Evolutionary conservation across 37 sponge, comb jelly and placozoan genomes (phyloP).

Genomic region (Theonella swinhoei): DNA sequence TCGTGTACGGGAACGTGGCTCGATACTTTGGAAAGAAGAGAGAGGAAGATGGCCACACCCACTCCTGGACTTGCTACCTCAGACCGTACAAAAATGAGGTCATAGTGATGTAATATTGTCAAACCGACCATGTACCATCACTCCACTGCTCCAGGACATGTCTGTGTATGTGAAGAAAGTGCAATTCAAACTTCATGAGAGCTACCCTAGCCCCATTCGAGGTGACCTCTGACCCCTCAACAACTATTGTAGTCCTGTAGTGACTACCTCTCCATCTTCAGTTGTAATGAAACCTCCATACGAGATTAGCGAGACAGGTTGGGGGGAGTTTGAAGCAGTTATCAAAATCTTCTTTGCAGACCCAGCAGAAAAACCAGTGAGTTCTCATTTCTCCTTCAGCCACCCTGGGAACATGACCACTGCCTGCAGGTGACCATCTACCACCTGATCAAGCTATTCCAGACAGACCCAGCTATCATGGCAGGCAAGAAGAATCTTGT

Average conservation of each 20-base stretch:
- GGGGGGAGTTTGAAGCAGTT: slow-evolving; percentile 97
- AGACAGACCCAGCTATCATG: slow-evolving; percentile 78
- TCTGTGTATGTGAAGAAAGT: slow-evolving; percentile 85
- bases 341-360: slow-evolving; percentile 93
- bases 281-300: slow-evolving; percentile 89
- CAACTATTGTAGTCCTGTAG: background rate
- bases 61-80: slow-evolving; percentile 94
- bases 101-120: background rate
- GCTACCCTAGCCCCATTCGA: slow-evolving; percentile 88
- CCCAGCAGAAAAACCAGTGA: slow-evolving; percentile 91
- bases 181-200: slow-evolving; percentile 96
- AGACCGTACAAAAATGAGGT: slow-evolving; percentile 92
- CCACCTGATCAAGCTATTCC: slow-evolving; percentile 94
- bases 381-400: slow-evolving; percentile 1
- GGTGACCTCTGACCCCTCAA: slow-evolving; percentile 21
- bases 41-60: slow-evolving; percentile 97
- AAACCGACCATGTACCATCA: background rate
- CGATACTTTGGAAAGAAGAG: slow-evolving; percentile 92
- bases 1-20: slow-evolving; percentile 90
- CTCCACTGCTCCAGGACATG: slow-evolving; percentile 47
- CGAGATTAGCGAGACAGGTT: slow-evolving; percentile 91
- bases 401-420: too few species aligned
- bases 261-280: background rate
- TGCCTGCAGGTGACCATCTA: slow-evolving; percentile 82
- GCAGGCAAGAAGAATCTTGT: slow-evolving; percentile 90